These are phyloP conservation scores for Dasypolia templi DNA, from an alignment of 2,888 invertebrate species.

Conservation along the genomic window DNA sequence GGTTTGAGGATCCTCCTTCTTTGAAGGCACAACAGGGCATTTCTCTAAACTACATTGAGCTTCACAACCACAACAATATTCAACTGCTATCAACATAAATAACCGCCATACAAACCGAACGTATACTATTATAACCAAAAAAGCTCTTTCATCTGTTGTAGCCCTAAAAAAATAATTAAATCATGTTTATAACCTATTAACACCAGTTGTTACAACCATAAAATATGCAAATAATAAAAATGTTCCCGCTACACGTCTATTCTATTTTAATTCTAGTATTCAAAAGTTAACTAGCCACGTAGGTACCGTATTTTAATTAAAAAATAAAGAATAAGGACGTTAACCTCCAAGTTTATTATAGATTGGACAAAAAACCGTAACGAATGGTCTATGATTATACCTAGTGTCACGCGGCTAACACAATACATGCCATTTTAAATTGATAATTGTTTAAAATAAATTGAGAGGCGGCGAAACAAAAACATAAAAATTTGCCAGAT, in stretches of 20 bases:
- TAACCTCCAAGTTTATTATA: constrained; percentile 52
- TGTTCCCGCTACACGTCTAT: not conserved
- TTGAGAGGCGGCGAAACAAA: not conserved
- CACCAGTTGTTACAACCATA: constrained; percentile 3
- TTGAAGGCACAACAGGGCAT: not conserved
- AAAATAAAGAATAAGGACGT: constrained; percentile 41
- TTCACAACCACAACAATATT: not conserved
- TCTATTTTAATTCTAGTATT: constrained; percentile 25
- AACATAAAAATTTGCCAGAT: not conserved
- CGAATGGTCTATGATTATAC: constrained; percentile 65
- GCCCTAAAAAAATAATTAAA: not conserved
- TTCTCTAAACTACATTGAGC: not conserved
- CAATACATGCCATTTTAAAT: constrained; percentile 56
- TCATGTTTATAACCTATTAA: not conserved
- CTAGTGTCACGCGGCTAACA: constrained; percentile 60
- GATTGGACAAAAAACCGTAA: constrained; percentile 65
- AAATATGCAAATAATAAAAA: constrained; percentile 12
- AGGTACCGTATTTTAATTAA: constrained; percentile 32
- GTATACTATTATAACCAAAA: not conserved
- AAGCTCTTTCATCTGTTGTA: not conserved
- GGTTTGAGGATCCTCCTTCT: not conserved
- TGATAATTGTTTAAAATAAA: constrained; percentile 41
- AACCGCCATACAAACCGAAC: not conserved
- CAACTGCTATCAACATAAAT: not conserved
- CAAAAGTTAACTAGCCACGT: constrained; percentile 23